A percentile compares a stretch with the other conserved stretches of the same genome.
Conservation (phyloP, 1,140 invertebrate genomes). For the Acromyrmex echinatior region DNA sequence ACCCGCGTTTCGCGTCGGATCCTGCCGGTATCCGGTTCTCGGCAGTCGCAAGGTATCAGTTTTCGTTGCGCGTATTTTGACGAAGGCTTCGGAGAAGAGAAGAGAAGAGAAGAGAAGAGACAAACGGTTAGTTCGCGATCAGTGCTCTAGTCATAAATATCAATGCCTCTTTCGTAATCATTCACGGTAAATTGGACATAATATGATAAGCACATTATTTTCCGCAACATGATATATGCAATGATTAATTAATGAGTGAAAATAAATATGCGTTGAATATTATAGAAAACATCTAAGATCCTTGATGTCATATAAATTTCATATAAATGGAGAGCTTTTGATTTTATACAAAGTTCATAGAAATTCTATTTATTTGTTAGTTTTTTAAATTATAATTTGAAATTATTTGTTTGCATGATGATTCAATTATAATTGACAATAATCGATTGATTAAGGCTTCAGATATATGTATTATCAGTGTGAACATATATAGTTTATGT, state of each 20-base stretch:
- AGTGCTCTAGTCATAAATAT: neutral
- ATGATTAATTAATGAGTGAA: constrained; percentile 13
- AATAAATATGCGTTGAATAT: constrained; percentile 11
- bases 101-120: neutral
- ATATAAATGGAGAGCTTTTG: too few species aligned
- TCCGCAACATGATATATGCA: neutral
- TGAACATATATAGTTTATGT: too few species aligned
- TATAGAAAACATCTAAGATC: neutral
- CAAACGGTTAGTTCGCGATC: neutral
- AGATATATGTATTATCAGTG: too few species aligned
- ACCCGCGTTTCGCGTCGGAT: constrained; percentile 46
- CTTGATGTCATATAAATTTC: neutral
- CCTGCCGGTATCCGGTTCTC: constrained; percentile 58
- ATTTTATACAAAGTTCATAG: neutral
- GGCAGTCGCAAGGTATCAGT: constrained; percentile 50
- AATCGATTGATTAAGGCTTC: neutral
- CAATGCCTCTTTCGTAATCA: neutral
- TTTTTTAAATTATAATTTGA: neutral
- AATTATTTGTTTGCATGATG: constrained; percentile 16
- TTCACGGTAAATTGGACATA: neutral
- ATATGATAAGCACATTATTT: neutral
- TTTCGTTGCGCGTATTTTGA: constrained; percentile 43
- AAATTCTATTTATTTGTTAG: neutral
- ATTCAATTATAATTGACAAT: constrained; percentile 11
- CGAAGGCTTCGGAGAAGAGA: constrained; percentile 23